phyloP scores from a whole-genome alignment of 2,888 invertebrate genomes.

The Dicyrtoma fusca region DNA sequence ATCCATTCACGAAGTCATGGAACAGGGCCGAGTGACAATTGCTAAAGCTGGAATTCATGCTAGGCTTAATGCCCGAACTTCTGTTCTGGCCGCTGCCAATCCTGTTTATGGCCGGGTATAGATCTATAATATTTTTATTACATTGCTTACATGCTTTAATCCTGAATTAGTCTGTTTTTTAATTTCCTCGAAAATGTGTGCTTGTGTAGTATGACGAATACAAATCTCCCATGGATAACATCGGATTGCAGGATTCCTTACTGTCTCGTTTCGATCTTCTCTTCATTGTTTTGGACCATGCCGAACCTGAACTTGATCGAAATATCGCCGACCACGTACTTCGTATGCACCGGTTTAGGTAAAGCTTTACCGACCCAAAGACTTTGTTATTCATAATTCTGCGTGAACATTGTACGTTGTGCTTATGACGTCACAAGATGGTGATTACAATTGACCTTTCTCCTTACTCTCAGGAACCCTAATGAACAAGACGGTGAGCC shows the following conservation, averaged over 20 bases:
- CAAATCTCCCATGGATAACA: constrained; percentile 99
- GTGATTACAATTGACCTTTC: not conserved
- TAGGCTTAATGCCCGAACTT: constrained; percentile 93
- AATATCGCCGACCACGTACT: constrained; percentile 96
- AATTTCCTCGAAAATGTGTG: constrained; percentile 27
- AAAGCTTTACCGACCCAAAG: constrained; percentile 24
- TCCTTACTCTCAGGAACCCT: constrained; percentile 69
- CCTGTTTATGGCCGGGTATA: constrained; percentile 92
- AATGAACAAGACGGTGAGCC: constrained; percentile 94
- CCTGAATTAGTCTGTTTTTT: not conserved
- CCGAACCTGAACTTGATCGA: constrained; percentile 87
- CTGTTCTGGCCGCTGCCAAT: constrained; percentile 98
- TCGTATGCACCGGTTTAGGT: constrained; percentile 93
- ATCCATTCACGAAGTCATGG: constrained; percentile 99
- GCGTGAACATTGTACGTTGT: no score
- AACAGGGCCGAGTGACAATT: constrained; percentile 96
- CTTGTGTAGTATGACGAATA: constrained; percentile 89
- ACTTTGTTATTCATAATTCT: no score
- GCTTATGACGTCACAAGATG: no score
- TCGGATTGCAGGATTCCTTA: constrained; percentile 95
- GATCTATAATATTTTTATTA: constrained; percentile 31
- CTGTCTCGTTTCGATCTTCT: constrained; percentile 97
- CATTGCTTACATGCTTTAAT: not conserved
- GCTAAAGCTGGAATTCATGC: constrained; percentile 98
- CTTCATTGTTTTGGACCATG: constrained; percentile 94